Percentiles rank a stretch among this genome's conserved stretches.
These are phyloP conservation scores for Gobionotothen gibberifrons DNA, from an alignment of 2,797 vertebrate species.

Conservation along the genomic window DNA sequence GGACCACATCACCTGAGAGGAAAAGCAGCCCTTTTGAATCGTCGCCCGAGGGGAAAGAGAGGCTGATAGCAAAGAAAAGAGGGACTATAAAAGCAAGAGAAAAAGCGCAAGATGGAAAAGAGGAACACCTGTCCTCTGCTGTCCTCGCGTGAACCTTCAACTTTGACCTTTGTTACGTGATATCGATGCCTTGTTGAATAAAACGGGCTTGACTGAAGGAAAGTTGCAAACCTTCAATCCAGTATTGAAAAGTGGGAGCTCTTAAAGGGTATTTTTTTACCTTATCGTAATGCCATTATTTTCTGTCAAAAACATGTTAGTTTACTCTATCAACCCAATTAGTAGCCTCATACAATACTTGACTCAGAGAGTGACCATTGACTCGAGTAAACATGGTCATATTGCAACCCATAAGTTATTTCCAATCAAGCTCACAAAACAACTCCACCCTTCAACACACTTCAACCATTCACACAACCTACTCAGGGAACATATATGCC, in stretches of 20 bases:
- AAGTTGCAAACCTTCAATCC: constrained; percentile 25
- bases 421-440: constrained; percentile 66
- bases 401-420: constrained; percentile 49
- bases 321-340: constrained; percentile 4
- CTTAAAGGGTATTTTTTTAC: constrained; percentile 17
- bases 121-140: constrained; percentile 61
- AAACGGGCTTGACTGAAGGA: constrained; percentile 34
- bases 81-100: constrained; percentile 46
- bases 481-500: constrained; percentile 52
- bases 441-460: constrained; percentile 70
- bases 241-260: constrained; percentile 19
- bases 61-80: constrained; percentile 52
- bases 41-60: constrained; percentile 49
- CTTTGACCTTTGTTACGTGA: constrained; percentile 62
- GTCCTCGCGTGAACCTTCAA: constrained; percentile 64
- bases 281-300: constrained; percentile 32
- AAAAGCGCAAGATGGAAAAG: constrained; percentile 41
- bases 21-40: constrained; percentile 72
- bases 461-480: constrained; percentile 64
- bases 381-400: constrained; percentile 50
- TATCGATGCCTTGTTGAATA: constrained; percentile 45
- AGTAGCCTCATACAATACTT: constrained; percentile 38
- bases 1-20: constrained; percentile 75
- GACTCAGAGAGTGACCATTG: constrained; percentile 31
- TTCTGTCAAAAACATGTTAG: constrained; percentile 50